Conservation (phyloP, 2,888 invertebrate genomes). For the Trichacis sp. region DNA sequence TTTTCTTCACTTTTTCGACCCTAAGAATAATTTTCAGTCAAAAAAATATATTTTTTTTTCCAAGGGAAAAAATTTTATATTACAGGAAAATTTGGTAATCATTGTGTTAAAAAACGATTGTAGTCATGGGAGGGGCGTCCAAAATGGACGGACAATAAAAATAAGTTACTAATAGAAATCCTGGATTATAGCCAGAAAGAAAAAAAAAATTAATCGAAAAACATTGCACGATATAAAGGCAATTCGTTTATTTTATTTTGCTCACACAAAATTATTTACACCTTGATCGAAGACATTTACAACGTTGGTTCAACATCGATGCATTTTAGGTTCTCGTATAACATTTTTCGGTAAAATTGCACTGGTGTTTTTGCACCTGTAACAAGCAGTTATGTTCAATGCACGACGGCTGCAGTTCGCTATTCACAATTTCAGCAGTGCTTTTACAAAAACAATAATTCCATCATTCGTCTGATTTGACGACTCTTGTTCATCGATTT, state of each 20-base stretch:
- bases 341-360: constrained; percentile 25
- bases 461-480: not conserved
- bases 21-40: too few relatives aligned
- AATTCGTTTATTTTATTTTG: constrained; percentile 61
- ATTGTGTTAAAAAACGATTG: too few relatives aligned
- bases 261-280: constrained; percentile 64
- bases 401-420: constrained; percentile 14
- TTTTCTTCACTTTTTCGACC: too few relatives aligned
- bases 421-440: constrained; percentile 1
- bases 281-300: constrained; percentile 62
- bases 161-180: too few relatives aligned
- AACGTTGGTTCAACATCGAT: constrained; percentile 45
- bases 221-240: constrained; percentile 50
- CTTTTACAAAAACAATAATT: not conserved
- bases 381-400: constrained; percentile 28
- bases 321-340: constrained; percentile 30
- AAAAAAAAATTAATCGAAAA: not conserved
- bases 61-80: too few relatives aligned
- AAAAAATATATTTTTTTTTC: too few relatives aligned
- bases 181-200: too few relatives aligned
- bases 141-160: too few relatives aligned
- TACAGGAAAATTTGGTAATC: too few relatives aligned
- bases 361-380: constrained; percentile 34
- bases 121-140: too few relatives aligned
- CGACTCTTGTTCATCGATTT: not conserved